phyloP scores from a whole-genome alignment of 1,140 invertebrate species.

The Drosophila subpulchrella region DNA sequence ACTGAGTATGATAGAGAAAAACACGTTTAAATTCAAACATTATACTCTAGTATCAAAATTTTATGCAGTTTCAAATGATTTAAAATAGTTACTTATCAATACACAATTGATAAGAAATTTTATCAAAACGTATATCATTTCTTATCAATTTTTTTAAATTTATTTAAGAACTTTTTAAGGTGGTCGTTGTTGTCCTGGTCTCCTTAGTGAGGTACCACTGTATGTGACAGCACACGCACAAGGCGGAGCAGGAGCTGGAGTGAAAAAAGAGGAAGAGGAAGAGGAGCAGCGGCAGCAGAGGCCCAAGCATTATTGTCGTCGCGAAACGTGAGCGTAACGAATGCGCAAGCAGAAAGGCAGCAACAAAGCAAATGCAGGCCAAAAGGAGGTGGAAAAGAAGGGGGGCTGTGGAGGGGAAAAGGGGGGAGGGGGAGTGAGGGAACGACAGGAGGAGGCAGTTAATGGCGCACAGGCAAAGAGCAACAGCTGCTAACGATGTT shows the following conservation, averaged over 20 bases:
- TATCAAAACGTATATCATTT: no score
- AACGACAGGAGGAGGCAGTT: slow-evolving; percentile 24
- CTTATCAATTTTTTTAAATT: no score
- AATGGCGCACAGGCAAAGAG: slow-evolving; percentile 62
- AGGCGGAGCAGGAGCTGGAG: slow-evolving; percentile 29
- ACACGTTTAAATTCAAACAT: no score
- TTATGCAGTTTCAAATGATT: no score
- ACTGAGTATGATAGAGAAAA: no score
- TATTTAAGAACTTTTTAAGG: no score
- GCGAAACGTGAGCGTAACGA: slow-evolving; percentile 73
- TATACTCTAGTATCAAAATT: no score
- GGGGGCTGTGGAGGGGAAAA: background rate
- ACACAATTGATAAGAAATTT: no score
- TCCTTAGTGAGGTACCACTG: background rate
- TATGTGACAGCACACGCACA: slow-evolving; percentile 41
- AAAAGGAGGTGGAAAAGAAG: slow-evolving; percentile 20
- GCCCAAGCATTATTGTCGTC: slow-evolving; percentile 64
- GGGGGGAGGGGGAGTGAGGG: background rate
- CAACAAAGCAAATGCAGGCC: slow-evolving; percentile 72
- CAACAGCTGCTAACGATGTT: slow-evolving; percentile 82
- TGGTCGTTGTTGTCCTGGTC: background rate
- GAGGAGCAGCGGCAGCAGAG: slow-evolving; percentile 20
- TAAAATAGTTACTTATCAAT: no score
- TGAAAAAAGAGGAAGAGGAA: slow-evolving; percentile 10
- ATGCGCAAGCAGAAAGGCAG: slow-evolving; percentile 63